Evolutionary conservation across 2,888 invertebrate genomes (phyloP), one percentile per base, ranked within the genome.

Genomic region (Limnephilus lunatus): DNA sequence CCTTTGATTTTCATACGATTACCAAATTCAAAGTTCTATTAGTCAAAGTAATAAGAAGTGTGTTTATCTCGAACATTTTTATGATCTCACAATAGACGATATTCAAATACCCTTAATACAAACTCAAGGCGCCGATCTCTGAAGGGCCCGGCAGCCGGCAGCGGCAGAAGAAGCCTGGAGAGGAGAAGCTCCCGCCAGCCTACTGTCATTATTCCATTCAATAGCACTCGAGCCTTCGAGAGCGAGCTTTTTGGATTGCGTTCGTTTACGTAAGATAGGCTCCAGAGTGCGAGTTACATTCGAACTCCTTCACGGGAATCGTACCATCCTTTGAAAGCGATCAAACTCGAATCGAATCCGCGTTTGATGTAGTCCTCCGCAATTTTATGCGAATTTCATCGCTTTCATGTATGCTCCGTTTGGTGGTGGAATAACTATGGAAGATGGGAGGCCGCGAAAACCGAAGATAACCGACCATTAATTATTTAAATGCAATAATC

Each of bases 171-270:
- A 53, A 53, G 19, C 68, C 9, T 2, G 68, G 19, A 53, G 53
- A 68, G 25, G 19, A 68, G 68, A 68, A 68, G 25, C 68, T 68
- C 68, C 68, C 68, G 68, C 31, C 32, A 81, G 89, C 89, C 68
- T 89, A 30, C 89, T 48, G 81, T 92, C 92, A 92, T 92, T 92
- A 90, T 92, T 90, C 86, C 90, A 90, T 92, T 93, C 85, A 93
- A 93, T 93, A 85, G 92, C 90, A 89, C 92, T 92, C 90, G 87
- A 91, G 32, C 44, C 81, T 88, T 92, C 90, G 92, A 92, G 90
- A 86, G 91, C 90, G 85, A 82, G 92, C 91, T 86, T 91, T 92
- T 68, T 85, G 86, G 91, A 91, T 92, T 81, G 89, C 90, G 85
- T 86, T 44, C 88, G 68, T 53, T 83, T 87, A 85, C 89, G 90